phyloP scores from a whole-genome alignment of 2,113 vertebrate genomes.

The Gopherus flavomarginatus region DNA sequence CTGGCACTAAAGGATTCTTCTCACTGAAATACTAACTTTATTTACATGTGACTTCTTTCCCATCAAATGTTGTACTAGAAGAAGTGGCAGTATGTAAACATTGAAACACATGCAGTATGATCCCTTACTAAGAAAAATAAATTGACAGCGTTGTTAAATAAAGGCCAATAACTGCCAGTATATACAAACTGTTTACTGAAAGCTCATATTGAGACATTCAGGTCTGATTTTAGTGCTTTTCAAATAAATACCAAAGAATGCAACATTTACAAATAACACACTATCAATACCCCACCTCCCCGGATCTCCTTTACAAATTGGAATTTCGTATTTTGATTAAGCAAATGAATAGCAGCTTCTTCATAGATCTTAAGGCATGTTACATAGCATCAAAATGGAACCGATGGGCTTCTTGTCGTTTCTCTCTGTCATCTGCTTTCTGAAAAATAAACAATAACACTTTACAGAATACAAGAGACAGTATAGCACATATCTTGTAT shows the following conservation, averaged over 20 bases:
- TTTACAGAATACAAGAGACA: neutral
- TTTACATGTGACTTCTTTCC: slow-evolving; percentile 62
- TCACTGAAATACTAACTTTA: slow-evolving; percentile 57
- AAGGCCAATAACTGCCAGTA: slow-evolving; percentile 50
- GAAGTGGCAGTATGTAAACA: slow-evolving; percentile 47
- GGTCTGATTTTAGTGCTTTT: slow-evolving; percentile 63
- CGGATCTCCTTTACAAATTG: slow-evolving; percentile 24
- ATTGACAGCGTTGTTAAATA: slow-evolving; percentile 61
- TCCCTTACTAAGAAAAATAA: slow-evolving; percentile 59
- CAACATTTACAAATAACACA: slow-evolving; percentile 78
- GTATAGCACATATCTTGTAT: neutral
- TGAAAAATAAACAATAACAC: slow-evolving; percentile 77
- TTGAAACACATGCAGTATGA: slow-evolving; percentile 56
- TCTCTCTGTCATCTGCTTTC: slow-evolving; percentile 99
- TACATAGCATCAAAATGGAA: slow-evolving; percentile 99
- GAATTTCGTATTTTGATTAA: slow-evolving; percentile 52
- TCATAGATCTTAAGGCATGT: slow-evolving; percentile 71
- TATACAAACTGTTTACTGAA: slow-evolving; percentile 64
- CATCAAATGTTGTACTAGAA: slow-evolving; percentile 45
- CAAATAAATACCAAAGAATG: slow-evolving; percentile 78
- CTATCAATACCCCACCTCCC: slow-evolving; percentile 36
- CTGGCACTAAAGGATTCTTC: slow-evolving; percentile 38
- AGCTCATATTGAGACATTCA: slow-evolving; percentile 60
- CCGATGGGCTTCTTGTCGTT: slow-evolving; percentile 96
- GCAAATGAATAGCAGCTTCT: slow-evolving; percentile 49